Percentiles rank a stretch among this genome's conserved stretches.
These are phyloP conservation scores for Oncorhynchus masou DNA, from an alignment of 2,113 vertebrate species.

Conservation along the genomic window DNA sequence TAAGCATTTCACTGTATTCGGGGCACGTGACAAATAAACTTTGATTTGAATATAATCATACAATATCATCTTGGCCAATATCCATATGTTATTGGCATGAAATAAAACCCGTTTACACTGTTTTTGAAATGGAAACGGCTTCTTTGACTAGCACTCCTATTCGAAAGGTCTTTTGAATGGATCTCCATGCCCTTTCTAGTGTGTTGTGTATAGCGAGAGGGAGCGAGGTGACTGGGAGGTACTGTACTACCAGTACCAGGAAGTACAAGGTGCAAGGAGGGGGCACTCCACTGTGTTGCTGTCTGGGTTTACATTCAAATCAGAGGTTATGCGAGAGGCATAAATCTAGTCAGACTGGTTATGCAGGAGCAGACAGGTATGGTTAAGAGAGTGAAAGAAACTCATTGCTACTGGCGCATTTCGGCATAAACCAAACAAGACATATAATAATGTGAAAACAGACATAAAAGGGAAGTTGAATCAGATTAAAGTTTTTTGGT, in stretches of 20 bases:
- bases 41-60: no score
- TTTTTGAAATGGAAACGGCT: neutral
- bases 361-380: slow-evolving; percentile 27
- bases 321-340: slow-evolving; percentile 3
- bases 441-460: no score
- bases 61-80: no score
- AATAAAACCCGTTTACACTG: neutral
- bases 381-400: neutral
- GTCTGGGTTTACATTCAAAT: slow-evolving; percentile 39
- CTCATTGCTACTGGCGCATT: slow-evolving; percentile 36
- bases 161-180: neutral
- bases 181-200: neutral
- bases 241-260: slow-evolving; percentile 41
- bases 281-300: neutral
- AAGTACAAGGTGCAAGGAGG: slow-evolving; percentile 53
- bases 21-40: no score
- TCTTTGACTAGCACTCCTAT: neutral
- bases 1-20: no score
- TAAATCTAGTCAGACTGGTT: slow-evolving; percentile 61
- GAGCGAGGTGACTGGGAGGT: neutral
- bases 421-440: slow-evolving; percentile 9
- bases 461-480: no score
- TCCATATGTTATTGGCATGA: neutral
- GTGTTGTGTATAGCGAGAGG: neutral
- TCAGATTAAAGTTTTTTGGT: no score